phyloP scores from a whole-genome alignment of 30 jellyfish, hydroid and myxozoan genomes.

The Hydractinia symbiolongicarpus region DNA sequence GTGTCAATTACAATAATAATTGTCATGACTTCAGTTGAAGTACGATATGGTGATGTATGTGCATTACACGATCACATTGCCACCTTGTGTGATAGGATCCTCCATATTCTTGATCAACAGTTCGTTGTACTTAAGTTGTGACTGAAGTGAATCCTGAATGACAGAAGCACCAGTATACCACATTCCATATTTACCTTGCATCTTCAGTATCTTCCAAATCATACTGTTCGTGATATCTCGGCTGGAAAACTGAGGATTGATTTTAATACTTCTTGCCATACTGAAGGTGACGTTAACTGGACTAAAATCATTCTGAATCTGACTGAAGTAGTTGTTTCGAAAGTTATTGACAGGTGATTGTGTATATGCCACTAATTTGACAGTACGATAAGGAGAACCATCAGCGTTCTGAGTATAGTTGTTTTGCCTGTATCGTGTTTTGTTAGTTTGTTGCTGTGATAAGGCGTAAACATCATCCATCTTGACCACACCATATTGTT shows the following conservation, averaged over 20 bases:
- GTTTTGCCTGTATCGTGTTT: background rate
- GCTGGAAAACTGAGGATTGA: slow-evolving; percentile 45
- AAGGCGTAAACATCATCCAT: slow-evolving; percentile 2
- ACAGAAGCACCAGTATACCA: slow-evolving; percentile 87
- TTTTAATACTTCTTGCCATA: background rate
- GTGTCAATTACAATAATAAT: no score
- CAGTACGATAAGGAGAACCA: slow-evolving; percentile 11
- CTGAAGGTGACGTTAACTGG: background rate
- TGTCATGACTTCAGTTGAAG: no score
- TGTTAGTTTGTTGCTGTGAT: slow-evolving; percentile 9
- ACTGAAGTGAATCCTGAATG: slow-evolving; percentile 58
- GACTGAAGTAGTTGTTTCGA: background rate
- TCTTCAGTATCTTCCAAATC: slow-evolving; percentile 57
- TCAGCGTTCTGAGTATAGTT: slow-evolving; percentile 13
- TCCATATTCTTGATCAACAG: slow-evolving; percentile 51
- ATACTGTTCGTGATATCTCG: slow-evolving; percentile 34
- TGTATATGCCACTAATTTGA: background rate
- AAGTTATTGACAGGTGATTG: background rate
- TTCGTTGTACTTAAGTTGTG: slow-evolving; percentile 58
- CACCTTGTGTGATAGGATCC: slow-evolving; percentile 25
- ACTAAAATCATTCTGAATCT: background rate
- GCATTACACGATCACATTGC: slow-evolving; percentile 10
- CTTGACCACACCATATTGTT: background rate
- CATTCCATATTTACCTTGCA: slow-evolving; percentile 72
- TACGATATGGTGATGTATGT: background rate